Evolutionary conservation across 2,888 invertebrate genomes (phyloP).

Genomic region (Eristalis tenax): DNA sequence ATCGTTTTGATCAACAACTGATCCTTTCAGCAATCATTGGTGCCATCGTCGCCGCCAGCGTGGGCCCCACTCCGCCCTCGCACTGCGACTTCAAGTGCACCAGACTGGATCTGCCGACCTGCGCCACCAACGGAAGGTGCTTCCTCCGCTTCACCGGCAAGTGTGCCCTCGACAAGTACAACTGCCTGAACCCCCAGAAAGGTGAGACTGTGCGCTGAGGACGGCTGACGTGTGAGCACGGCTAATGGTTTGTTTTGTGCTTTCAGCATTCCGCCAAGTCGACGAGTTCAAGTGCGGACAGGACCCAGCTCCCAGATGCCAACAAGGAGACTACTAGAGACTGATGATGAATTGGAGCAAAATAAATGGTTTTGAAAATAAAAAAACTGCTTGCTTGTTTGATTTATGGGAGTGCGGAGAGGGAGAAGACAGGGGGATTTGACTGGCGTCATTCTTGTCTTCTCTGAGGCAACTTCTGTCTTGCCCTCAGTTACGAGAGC

Average conservation of each 20-base stretch:
- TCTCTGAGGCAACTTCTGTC: too few species aligned
- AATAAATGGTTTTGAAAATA: not conserved
- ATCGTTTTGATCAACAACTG: not conserved
- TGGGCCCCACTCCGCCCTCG: constrained; percentile 16
- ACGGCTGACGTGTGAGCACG: not conserved
- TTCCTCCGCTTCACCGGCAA: constrained; percentile 74
- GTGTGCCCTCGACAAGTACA: constrained; percentile 76
- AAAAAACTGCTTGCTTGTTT: not conserved
- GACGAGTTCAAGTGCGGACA: constrained; percentile 29
- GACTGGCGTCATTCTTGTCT: too few species aligned
- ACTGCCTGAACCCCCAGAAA: constrained; percentile 76
- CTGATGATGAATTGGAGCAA: not conserved
- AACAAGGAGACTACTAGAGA: constrained; percentile 23
- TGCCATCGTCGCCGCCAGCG: constrained; percentile 3
- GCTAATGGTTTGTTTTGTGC: not conserved
- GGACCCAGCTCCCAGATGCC: constrained; percentile 33
- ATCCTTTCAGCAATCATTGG: constrained; percentile 23
- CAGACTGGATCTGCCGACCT: constrained; percentile 74
- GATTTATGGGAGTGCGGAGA: not conserved
- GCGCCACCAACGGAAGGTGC: constrained; percentile 76
- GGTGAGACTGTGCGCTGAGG: not conserved
- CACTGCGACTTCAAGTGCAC: constrained; percentile 75
- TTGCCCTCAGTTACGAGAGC: too few species aligned
- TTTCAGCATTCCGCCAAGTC: constrained; percentile 26
- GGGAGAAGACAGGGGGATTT: not conserved